A percentile compares a stretch with the other conserved stretches of the same genome.
Conservation (phyloP, 2,797 vertebrate species). For the Xenops minutus region DNA sequence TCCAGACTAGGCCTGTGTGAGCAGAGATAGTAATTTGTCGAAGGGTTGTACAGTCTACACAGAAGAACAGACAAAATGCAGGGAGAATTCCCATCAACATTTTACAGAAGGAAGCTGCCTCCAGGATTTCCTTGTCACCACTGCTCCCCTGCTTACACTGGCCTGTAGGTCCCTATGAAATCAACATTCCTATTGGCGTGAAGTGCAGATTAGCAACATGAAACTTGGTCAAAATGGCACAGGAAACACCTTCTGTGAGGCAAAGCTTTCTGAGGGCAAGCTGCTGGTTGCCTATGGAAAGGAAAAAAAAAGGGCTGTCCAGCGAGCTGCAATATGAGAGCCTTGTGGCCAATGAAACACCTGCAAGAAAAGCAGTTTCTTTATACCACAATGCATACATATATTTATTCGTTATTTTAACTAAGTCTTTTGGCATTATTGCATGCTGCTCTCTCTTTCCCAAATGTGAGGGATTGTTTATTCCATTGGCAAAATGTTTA, state of each 20-base stretch:
- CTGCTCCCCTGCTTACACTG: background rate
- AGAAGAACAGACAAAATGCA: background rate
- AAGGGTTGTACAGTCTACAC: background rate
- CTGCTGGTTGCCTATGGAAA: background rate
- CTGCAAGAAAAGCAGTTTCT: background rate
- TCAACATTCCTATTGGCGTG: accelerated
- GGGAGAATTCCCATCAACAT: background rate
- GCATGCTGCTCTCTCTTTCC: background rate
- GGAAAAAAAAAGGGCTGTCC: background rate
- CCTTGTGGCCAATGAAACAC: background rate
- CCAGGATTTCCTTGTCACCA: background rate
- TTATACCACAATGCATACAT: background rate
- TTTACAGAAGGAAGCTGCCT: background rate
- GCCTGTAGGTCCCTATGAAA: background rate
- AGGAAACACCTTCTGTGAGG: background rate
- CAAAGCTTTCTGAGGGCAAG: background rate
- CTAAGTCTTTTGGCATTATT: background rate
- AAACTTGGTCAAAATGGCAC: background rate
- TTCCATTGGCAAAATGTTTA: background rate
- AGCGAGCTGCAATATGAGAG: background rate
- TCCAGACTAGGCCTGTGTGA: background rate
- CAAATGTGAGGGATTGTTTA: background rate
- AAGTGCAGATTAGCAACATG: background rate
- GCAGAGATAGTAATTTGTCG: background rate
- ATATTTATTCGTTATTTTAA: background rate